Conservation (phyloP, 1,140 invertebrate species). For the Drosophila pseudoananassae region DNA sequence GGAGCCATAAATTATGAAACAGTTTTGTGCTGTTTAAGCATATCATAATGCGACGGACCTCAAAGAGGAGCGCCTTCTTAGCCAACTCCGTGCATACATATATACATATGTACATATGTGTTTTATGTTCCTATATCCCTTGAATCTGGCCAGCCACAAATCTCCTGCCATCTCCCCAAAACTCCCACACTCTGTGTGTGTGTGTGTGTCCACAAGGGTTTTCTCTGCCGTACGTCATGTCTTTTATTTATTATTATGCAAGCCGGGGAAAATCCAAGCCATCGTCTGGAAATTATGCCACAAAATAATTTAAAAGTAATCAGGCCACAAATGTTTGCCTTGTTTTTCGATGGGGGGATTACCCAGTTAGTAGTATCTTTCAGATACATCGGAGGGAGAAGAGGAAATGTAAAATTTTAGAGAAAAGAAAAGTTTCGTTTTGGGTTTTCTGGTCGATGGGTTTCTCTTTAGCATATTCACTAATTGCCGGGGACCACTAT, state of each 20-base stretch:
- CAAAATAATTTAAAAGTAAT: conserved; percentile 84
- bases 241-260: conserved; percentile 78
- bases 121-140: conserved; percentile 1
- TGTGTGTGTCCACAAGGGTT: conserved; percentile 33
- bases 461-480: conserved; percentile 32
- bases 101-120: neutral
- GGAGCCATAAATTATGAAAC: conserved; percentile 83
- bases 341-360: conserved; percentile 31
- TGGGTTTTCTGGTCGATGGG: conserved; percentile 21
- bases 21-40: conserved; percentile 82
- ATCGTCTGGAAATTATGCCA: conserved; percentile 70
- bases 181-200: conserved; percentile 18
- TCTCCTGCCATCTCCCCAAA: neutral
- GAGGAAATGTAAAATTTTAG: neutral
- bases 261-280: conserved; percentile 45
- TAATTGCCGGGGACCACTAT: conserved; percentile 72
- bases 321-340: conserved; percentile 81
- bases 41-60: conserved; percentile 77
- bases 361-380: neutral
- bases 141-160: conserved; percentile 8
- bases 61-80: conserved; percentile 39
- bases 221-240: conserved; percentile 23
- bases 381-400: too few relatives aligned
- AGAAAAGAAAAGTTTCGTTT: conserved; percentile 25
- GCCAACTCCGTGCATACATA: neutral